Conservation (phyloP, 1,140 invertebrate species). For the Triops longicaudatus region DNA sequence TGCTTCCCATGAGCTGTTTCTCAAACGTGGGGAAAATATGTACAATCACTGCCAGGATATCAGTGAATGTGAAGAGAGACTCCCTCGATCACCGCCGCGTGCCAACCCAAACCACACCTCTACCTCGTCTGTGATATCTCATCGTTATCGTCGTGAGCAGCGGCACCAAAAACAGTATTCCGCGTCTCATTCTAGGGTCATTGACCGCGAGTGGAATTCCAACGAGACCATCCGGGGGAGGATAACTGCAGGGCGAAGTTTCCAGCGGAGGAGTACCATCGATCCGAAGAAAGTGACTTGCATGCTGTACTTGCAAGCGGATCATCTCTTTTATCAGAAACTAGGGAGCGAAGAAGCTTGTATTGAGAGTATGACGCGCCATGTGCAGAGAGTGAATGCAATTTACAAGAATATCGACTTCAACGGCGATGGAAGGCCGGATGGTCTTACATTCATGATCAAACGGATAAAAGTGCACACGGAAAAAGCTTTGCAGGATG, state of each 20-base stretch:
- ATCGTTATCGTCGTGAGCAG: neutral
- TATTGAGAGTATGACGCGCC: constrained; percentile 88
- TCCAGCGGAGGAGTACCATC: constrained; percentile 50
- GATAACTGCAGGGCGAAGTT: neutral
- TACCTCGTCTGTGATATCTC: neutral
- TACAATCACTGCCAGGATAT: neutral
- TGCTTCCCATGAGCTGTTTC: constrained; percentile 34
- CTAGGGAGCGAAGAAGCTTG: constrained; percentile 87
- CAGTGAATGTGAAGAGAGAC: neutral
- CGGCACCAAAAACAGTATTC: neutral
- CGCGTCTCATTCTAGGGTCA: neutral
- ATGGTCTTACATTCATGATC: constrained; percentile 93
- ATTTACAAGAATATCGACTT: constrained; percentile 90
- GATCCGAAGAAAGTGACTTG: constrained; percentile 65
- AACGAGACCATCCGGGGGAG: neutral
- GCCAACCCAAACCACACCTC: neutral
- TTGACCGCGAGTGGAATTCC: constrained; percentile 18
- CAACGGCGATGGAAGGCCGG: constrained; percentile 78
- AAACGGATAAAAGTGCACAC: constrained; percentile 91
- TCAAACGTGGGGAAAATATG: constrained; percentile 27
- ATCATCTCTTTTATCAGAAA: constrained; percentile 86
- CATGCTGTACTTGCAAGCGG: constrained; percentile 87
- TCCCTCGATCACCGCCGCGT: neutral
- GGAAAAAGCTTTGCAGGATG: constrained; percentile 66
- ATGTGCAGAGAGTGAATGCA: constrained; percentile 85